These are phyloP conservation scores for Galendromus occidentalis DNA, from an alignment of 1,140 invertebrate species.

Conservation along the genomic window DNA sequence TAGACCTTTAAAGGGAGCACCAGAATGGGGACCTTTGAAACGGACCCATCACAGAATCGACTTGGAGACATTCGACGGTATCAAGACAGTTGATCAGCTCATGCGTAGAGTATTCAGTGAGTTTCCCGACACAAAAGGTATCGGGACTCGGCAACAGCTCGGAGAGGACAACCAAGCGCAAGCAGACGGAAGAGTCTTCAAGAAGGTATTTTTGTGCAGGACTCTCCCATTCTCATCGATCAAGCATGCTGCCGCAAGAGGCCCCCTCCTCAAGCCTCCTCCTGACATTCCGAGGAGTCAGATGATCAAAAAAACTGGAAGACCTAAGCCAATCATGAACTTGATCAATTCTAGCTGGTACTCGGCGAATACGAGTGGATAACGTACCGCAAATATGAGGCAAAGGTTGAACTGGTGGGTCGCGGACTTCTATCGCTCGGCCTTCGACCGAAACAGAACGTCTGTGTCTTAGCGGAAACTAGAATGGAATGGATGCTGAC, in stretches of 20 bases:
- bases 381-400: not conserved
- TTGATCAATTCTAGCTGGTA: not conserved
- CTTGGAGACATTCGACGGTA: not conserved
- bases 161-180: slow-evolving; percentile 80
- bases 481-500: not conserved
- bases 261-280: not conserved
- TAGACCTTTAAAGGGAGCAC: not conserved
- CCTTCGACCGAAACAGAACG: not conserved
- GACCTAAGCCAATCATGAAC: not conserved
- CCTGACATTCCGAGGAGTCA: not conserved
- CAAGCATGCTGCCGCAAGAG: not conserved
- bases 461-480: not conserved
- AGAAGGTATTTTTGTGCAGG: slow-evolving; percentile 43
- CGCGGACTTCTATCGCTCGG: not conserved
- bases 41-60: not conserved
- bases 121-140: slow-evolving; percentile 30
- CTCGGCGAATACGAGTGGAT: slow-evolving; percentile 6
- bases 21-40: slow-evolving; percentile 1
- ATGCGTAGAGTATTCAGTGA: not conserved
- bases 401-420: not conserved
- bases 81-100: not conserved
- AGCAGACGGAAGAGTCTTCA: slow-evolving; percentile 78
- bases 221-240: not conserved
- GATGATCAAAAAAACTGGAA: not conserved
- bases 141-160: slow-evolving; percentile 72